Evolutionary conservation across 2,888 invertebrate species (phyloP).

Genomic region (Saturnia pavonia): DNA sequence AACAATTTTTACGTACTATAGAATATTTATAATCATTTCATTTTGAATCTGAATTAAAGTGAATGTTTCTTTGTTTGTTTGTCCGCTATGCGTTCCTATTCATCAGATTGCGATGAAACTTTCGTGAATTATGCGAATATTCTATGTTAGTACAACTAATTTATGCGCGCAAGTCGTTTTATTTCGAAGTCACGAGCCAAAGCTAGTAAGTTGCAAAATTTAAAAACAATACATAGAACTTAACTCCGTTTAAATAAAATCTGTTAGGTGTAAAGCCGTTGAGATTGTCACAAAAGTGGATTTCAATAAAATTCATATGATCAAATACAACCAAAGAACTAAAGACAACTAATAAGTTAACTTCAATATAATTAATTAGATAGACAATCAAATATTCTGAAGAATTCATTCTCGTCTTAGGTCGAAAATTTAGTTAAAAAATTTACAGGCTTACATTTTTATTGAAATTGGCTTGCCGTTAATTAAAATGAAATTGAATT

Average conservation of each 20-base stretch:
- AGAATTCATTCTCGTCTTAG: conserved; percentile 40
- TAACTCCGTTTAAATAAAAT: background rate
- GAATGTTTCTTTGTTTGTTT: no score
- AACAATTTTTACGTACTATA: no score
- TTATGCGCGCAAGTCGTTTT: no score
- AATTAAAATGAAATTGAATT: conserved; percentile 78
- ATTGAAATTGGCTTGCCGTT: conserved; percentile 75
- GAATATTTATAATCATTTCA: no score
- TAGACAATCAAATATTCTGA: conserved; percentile 35
- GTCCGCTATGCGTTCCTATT: no score
- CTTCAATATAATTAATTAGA: background rate
- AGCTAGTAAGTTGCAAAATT: no score
- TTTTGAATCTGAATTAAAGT: no score
- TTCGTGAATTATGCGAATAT: no score
- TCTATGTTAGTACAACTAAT: no score
- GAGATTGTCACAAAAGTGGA: background rate
- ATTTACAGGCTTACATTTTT: conserved; percentile 56
- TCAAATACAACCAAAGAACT: background rate
- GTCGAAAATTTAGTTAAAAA: conserved; percentile 60
- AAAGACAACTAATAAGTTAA: background rate
- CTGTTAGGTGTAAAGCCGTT: background rate
- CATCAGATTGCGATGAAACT: no score
- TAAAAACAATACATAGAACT: no score
- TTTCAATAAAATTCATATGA: background rate
- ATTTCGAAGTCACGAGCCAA: no score